Base-by-base conservation (phyloP, 2,888 invertebrate species). In the Drosophila cognata region DNA sequence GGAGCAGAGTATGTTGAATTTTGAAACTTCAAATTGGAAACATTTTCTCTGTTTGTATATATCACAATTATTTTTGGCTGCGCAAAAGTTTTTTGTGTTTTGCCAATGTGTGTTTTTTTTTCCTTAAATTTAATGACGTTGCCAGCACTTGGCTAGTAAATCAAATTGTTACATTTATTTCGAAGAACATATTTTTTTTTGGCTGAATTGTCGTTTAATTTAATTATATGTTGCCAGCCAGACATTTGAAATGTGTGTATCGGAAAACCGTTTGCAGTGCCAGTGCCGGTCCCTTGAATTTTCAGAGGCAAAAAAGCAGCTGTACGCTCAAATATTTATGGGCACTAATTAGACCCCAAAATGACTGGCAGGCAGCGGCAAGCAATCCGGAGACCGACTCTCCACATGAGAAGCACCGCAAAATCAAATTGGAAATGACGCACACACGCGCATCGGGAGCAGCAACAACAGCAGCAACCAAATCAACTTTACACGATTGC, bases 41-140 rank as follows among this genome's bases (percentile, higher is more conserved):
- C 53, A 25, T 59, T 64, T 76, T 77, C 70, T 71, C 43, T 53
- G 16, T 21, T 64, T 46, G 2, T 77, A 57, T 70, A 77, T 77
- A 67, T 64, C 71, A 80, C 74, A 79, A 84, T 84, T 74, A 70
- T 79, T 75, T 81, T 65, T 63, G 73, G 72, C 63, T 70, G 69
- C 67, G 58, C 61, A 53, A 55, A 77, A 56, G 64, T 75, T 73
- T 74, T 74, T 71, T 77, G 55, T 73, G 66, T 61, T 48, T 33
- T 33, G 28, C 29, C 48, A 53, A 21, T 25, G 18, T 33, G 21
- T 11, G 21, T 11, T 21, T 21, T 18, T 67, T 74, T 61, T 74
- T 67, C 76, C 78, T 79, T 75, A 77, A 84, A 79, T 79, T 87
- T 87, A 87, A 88, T 88, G 88, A 81, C 88, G 81, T 71, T 82